These are phyloP conservation scores for Sander lucioperca DNA, from an alignment of 2,113 vertebrate species.

Conservation along the genomic window DNA sequence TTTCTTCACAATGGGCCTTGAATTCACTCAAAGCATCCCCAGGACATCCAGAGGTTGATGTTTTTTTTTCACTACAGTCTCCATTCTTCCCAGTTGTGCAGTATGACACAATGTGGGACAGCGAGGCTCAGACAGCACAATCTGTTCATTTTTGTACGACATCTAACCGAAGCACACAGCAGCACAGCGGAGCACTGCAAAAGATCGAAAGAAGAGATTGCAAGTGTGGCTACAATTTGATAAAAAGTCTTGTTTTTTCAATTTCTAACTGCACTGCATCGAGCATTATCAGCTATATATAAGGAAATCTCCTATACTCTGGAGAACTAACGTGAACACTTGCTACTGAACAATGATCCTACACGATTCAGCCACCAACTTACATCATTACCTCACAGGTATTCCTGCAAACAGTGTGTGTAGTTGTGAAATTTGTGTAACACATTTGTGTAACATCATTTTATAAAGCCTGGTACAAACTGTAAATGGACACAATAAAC, in stretches of 20 bases:
- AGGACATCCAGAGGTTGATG: neutral
- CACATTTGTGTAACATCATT: neutral
- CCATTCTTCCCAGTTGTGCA: slow-evolving; percentile 20
- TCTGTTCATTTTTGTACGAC: slow-evolving; percentile 50
- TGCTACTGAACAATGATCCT: slow-evolving; percentile 24
- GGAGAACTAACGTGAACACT: slow-evolving; percentile 36
- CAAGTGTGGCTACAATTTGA: neutral
- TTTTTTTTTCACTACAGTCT: slow-evolving; percentile 18
- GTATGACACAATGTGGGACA: slow-evolving; percentile 27
- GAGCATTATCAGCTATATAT: slow-evolving; percentile 20
- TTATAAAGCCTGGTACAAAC: neutral
- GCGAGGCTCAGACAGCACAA: slow-evolving; percentile 36
- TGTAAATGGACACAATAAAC: no score
- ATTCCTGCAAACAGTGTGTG: slow-evolving; percentile 19
- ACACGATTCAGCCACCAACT: slow-evolving; percentile 11
- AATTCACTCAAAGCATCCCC: slow-evolving; percentile 20
- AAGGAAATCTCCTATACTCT: slow-evolving; percentile 9
- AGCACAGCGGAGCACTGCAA: neutral
- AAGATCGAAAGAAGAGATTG: slow-evolving; percentile 34
- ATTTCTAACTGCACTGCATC: slow-evolving; percentile 21
- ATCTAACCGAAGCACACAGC: slow-evolving; percentile 17
- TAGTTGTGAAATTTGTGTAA: neutral
- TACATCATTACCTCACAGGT: slow-evolving; percentile 38
- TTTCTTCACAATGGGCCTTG: slow-evolving; percentile 21
- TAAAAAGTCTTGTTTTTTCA: slow-evolving; percentile 33